These are phyloP conservation scores for Harlomillsia oculata DNA, from an alignment of 1,140 invertebrate genomes.

Conservation along the genomic window DNA sequence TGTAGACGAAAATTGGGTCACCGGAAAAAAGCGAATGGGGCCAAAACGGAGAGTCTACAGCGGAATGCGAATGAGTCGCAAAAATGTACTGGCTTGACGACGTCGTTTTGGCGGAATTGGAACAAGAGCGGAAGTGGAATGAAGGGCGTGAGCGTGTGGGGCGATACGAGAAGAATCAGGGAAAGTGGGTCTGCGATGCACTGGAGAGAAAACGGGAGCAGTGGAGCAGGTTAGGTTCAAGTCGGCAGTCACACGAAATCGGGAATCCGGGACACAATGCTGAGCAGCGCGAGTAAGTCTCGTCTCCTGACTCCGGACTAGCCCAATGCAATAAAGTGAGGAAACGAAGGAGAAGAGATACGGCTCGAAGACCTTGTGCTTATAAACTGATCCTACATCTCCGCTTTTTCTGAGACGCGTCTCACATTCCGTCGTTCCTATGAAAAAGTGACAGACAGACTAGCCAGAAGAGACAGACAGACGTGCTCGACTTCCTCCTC, in stretches of 20 bases:
- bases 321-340: neutral
- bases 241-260: constrained; percentile 10
- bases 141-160: too few species aligned
- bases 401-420: neutral
- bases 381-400: neutral
- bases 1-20: too few species aligned
- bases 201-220: constrained; percentile 3
- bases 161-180: neutral
- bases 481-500: too few species aligned
- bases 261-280: neutral
- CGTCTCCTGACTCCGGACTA: neutral
- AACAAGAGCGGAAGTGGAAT: too few species aligned
- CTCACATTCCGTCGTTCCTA: too few species aligned
- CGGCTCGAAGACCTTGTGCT: neutral
- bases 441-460: too few species aligned
- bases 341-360: too few species aligned
- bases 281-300: neutral
- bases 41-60: too few species aligned
- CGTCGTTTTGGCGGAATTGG: neutral
- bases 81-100: neutral
- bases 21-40: too few species aligned
- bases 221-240: constrained; percentile 24
- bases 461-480: too few species aligned
- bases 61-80: neutral
- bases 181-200: neutral